Conservation (phyloP, 2,797 vertebrate genomes). For the Hozukius guyotensis region DNA sequence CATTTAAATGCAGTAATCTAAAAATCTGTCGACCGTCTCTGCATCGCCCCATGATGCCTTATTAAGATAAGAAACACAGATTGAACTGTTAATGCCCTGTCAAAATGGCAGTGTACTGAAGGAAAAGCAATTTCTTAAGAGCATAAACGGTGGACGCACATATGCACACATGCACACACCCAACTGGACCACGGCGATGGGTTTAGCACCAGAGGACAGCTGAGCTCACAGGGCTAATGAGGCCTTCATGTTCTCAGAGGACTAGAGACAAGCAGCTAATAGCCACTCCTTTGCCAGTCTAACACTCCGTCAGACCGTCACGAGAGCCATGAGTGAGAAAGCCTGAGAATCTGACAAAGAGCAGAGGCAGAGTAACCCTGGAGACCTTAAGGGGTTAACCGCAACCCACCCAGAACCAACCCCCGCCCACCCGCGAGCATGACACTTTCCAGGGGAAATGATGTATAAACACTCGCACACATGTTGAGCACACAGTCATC, state of each 20-base stretch:
- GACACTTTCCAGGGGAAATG: conserved; percentile 80
- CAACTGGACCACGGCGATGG: conserved; percentile 16
- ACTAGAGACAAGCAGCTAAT: conserved; percentile 64
- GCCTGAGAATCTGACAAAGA: conserved; percentile 68
- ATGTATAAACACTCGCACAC: conserved; percentile 77
- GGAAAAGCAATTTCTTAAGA: conserved; percentile 24
- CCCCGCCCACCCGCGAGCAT: conserved; percentile 62
- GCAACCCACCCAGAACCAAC: conserved; percentile 74
- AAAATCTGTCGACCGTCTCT: conserved; percentile 10
- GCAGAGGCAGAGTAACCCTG: conserved; percentile 67
- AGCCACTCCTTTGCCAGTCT: conserved; percentile 57
- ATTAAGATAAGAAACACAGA: conserved; percentile 31
- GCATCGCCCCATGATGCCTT: neutral
- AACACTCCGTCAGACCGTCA: conserved; percentile 49
- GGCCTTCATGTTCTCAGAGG: conserved; percentile 65
- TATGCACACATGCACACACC: conserved; percentile 21
- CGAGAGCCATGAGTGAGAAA: conserved; percentile 50
- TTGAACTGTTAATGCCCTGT: conserved; percentile 5
- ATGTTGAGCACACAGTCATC: conserved; percentile 67
- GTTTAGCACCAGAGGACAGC: conserved; percentile 60
- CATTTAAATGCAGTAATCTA: neutral
- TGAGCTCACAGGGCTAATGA: conserved; percentile 69
- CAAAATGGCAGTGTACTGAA: conserved; percentile 1
- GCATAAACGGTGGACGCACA: neutral
- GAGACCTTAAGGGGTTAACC: conserved; percentile 72